Evolutionary conservation across 1,140 invertebrate species (phyloP).

Genomic region (Hesperophylax magnus): DNA sequence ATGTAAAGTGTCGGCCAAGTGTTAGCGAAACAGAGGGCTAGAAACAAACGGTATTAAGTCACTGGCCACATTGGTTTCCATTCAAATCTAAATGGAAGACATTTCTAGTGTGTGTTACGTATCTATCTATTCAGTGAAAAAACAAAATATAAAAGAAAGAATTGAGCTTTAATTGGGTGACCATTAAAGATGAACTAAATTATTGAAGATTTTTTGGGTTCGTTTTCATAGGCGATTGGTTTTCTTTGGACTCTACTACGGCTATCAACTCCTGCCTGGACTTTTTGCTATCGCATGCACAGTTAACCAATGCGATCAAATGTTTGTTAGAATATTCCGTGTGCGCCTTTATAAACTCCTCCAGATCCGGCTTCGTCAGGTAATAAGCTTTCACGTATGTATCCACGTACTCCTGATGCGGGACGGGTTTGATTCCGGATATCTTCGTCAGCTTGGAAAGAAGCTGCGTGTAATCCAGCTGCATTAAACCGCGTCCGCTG

Average conservation of each 20-base stretch:
- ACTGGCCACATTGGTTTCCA: too few species aligned
- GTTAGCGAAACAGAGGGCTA: too few species aligned
- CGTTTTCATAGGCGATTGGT: conserved; percentile 18
- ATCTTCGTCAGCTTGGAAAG: conserved; percentile 92
- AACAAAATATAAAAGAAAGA: too few species aligned
- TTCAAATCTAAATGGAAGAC: too few species aligned
- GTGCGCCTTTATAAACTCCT: conserved; percentile 90
- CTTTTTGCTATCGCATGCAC: conserved; percentile 91
- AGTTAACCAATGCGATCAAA: conserved; percentile 86
- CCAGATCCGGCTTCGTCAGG: conserved; percentile 88
- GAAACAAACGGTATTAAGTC: too few species aligned
- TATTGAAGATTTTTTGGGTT: background rate
- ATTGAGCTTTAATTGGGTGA: too few species aligned
- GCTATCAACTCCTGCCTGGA: conserved; percentile 82
- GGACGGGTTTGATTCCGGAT: conserved; percentile 85
- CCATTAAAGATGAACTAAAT: too few species aligned
- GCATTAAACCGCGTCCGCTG: conserved; percentile 96
- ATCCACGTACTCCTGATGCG: conserved; percentile 93
- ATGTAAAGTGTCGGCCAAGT: too few species aligned
- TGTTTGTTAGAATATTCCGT: conserved; percentile 93
- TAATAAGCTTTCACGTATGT: conserved; percentile 97
- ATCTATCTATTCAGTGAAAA: too few species aligned
- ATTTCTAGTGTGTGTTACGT: too few species aligned
- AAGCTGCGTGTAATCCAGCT: conserved; percentile 97
- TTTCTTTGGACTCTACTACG: conserved; percentile 75